Conservation (phyloP, 2,888 invertebrate genomes). For the Kuschelorhynchus macadamiae region DNA sequence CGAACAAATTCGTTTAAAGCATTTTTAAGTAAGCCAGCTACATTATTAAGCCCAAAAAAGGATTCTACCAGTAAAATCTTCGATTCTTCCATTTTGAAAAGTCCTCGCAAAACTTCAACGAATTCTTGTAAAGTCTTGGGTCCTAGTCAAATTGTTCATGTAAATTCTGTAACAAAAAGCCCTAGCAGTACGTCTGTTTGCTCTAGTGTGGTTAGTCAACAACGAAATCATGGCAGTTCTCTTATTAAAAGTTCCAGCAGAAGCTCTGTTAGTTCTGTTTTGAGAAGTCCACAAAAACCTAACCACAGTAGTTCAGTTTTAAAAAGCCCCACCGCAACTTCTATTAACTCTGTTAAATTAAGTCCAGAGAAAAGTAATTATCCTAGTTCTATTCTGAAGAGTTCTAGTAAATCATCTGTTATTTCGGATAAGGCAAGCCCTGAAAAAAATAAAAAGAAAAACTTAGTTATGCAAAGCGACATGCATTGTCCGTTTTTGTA, state of each 20-base stretch:
- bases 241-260: constrained; percentile 23
- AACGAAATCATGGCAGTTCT: background rate
- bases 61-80: background rate
- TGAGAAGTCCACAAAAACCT: background rate
- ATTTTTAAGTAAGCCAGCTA: constrained; percentile 30
- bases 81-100: constrained; percentile 1
- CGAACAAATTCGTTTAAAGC: constrained; percentile 49
- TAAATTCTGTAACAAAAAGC: constrained; percentile 23
- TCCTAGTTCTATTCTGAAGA: background rate
- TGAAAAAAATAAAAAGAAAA: no score
- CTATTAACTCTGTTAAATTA: background rate
- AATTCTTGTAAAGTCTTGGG: background rate
- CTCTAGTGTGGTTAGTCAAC: background rate
- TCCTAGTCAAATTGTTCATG: background rate
- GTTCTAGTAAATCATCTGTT: background rate
- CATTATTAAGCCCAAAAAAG: constrained; percentile 22
- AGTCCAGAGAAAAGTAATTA: no score
- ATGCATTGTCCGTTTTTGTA: no score
- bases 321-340: background rate
- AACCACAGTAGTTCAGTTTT: background rate
- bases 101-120: constrained; percentile 3
- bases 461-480: no score
- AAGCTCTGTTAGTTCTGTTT: background rate
- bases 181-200: constrained; percentile 14
- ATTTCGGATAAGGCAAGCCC: background rate